Base-by-base conservation (phyloP, 2,113 vertebrate genomes). In the Sorex araneus region DNA sequence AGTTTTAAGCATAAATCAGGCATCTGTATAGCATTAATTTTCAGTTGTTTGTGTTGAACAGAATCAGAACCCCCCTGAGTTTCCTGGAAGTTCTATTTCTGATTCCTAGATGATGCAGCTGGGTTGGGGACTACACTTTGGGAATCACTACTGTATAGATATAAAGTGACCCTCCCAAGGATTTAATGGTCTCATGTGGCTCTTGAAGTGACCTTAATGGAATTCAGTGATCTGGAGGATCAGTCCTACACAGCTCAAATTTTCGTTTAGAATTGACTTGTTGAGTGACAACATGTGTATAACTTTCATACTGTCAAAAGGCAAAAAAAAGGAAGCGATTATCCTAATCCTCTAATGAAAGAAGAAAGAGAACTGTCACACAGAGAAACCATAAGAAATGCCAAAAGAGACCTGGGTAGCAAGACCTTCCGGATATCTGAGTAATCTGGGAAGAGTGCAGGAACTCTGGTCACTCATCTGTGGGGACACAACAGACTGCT, bases 1-100 rank as follows among this genome's bases (percentile, higher is more conserved):
- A 87, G 83, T 87, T 90, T 83, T 91, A 74, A 89, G 32, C 32
- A 43, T 87, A 88, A 85, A 76, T 88, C 6, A 70, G 64, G 25
- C 79, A 60, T 85, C 32, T 76, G 3, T 92, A 69, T 36, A 83
- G 30, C 18, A 36, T 27, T 92, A 30, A n/a, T 81, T 94, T 94
- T 88, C 36, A 94, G 47, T 45, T n/a, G 87, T 91, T 30, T 60
- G 18, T 60, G 19, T 66, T 91, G 43, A 89, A 28, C 50, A 63
- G 27, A 27, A 28, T 8, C 47, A 87, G 18, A 91, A n/a, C 47
- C 83, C 91, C 83, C 91, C 63, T 89, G 13, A 60, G 74, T 60
- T 89, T n/a, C 57, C 8, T 70, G 73, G 8, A 34, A 4, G 78
- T 50, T 79, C 34, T n/a, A 67, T 88, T 94, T 90, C 57, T 92